These are phyloP conservation scores for Erebia palarica DNA, from an alignment of 2,888 invertebrate species.

Conservation along the genomic window DNA sequence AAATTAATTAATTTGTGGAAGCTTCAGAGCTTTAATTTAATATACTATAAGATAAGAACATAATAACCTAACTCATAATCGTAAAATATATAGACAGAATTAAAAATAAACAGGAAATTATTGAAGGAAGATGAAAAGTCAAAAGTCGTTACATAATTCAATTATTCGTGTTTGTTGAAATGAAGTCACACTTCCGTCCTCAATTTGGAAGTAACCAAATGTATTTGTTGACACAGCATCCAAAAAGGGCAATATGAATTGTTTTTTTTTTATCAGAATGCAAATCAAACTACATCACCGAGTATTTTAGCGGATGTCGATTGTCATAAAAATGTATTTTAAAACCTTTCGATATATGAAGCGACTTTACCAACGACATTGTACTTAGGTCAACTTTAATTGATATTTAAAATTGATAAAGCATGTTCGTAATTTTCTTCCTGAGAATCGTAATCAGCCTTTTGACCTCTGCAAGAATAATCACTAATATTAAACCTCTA, in stretches of 20 bases:
- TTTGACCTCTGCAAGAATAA: slow-evolving; percentile 40
- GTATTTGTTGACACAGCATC: slow-evolving; percentile 7
- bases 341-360: not conserved
- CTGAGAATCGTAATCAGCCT: slow-evolving; percentile 37
- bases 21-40: no score
- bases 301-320: not conserved
- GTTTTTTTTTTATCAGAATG: slow-evolving; percentile 1
- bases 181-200: slow-evolving; percentile 14
- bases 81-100: no score
- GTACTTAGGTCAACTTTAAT: slow-evolving; percentile 23
- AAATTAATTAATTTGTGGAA: no score
- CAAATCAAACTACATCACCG: not conserved
- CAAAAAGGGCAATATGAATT: not conserved
- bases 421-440: slow-evolving; percentile 35
- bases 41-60: no score
- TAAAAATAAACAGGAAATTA: not conserved
- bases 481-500: slow-evolving; percentile 43
- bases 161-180: slow-evolving; percentile 4
- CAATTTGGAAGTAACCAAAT: slow-evolving; percentile 1
- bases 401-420: slow-evolving; percentile 22
- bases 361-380: slow-evolving; percentile 14
- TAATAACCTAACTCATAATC: no score
- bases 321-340: slow-evolving; percentile 8
- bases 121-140: not conserved
- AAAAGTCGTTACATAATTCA: slow-evolving; percentile 11